These are phyloP conservation scores for Litoditis marina DNA, from an alignment of 2,888 invertebrate genomes.

Conservation along the genomic window DNA sequence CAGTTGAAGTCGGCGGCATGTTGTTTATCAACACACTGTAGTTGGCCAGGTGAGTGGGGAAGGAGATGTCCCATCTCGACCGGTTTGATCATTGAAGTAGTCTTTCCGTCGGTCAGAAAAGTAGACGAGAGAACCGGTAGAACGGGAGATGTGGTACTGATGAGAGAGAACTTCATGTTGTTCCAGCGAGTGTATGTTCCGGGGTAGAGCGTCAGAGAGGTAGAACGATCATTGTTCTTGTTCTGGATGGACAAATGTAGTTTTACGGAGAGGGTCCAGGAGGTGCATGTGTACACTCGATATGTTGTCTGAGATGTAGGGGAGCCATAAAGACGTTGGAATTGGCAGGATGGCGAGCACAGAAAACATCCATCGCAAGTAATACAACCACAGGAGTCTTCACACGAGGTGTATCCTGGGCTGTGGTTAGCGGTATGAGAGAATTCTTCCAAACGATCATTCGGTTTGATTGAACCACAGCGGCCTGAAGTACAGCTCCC, in stretches of 20 bases:
- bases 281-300: constrained; percentile 7
- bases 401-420: constrained; percentile 17
- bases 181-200: background rate
- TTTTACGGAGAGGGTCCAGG: constrained; percentile 5
- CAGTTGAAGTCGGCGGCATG: background rate
- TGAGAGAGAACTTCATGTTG: background rate
- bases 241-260: background rate
- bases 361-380: constrained; percentile 13
- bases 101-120: background rate
- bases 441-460: constrained; percentile 12
- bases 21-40: background rate
- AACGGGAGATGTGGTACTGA: background rate
- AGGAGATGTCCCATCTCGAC: background rate
- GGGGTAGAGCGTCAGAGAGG: background rate
- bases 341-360: constrained; percentile 15
- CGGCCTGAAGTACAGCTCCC: background rate
- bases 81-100: background rate
- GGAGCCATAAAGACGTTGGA: constrained; percentile 15
- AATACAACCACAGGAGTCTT: constrained; percentile 9
- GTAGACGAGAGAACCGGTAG: background rate
- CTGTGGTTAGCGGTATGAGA: background rate
- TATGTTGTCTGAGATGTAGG: constrained; percentile 9
- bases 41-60: background rate
- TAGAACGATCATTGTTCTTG: background rate
- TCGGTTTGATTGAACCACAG: background rate